Base-by-base conservation (phyloP, 2,113 vertebrate genomes). In the Dascyllus trimaculatus region DNA sequence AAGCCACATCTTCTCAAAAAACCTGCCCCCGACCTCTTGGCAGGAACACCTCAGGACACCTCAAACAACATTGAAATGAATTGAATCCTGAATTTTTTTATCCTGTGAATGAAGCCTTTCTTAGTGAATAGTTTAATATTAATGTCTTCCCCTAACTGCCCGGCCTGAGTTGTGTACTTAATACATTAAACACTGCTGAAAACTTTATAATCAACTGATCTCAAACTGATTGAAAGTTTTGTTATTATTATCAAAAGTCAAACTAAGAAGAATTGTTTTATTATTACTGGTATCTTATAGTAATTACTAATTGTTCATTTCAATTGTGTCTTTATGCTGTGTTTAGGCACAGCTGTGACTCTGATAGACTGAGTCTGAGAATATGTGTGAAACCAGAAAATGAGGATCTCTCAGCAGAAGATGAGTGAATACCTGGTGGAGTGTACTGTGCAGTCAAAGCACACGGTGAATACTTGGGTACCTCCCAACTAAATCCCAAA, bases 1-100 rank as follows among this genome's bases (percentile, higher is more conserved):
- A 60, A 57, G 46, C 22, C 46, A 56, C 2, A 14, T 59, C 53
- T 18, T 78, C 46, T 61, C 1, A 38, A 81, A 67, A 59, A 80
- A 60, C 46, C 29, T 69, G 29, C 11, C n/a, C 22, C 21, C 22
- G 18, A 61, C 19, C 58, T 57, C 46, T 46, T 64, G 57, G 40
- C 54, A 68, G 48, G 48, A 8, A 51, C 48, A 51, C 4, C 40
- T 15, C 4, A 11, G 32, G n/a, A 59, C 21, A 64, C 35, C 19
- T 32, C 8, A 29, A 61, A 52, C 15, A 43, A 15, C 14, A 0
- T 14, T 43, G 13, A 71, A 62, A 48, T 62, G 21, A 15, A 25
- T 0, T 25, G 29, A 11, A 26, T 62, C 13, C 5, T 2, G 46
- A 21, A 7, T 13, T 72, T 14, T 22, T 71, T 8, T 19, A 19